Percentiles rank a stretch among this genome's conserved stretches.
Conservation (phyloP, 2,797 vertebrate species). For the Pyrocephalus nanus region DNA sequence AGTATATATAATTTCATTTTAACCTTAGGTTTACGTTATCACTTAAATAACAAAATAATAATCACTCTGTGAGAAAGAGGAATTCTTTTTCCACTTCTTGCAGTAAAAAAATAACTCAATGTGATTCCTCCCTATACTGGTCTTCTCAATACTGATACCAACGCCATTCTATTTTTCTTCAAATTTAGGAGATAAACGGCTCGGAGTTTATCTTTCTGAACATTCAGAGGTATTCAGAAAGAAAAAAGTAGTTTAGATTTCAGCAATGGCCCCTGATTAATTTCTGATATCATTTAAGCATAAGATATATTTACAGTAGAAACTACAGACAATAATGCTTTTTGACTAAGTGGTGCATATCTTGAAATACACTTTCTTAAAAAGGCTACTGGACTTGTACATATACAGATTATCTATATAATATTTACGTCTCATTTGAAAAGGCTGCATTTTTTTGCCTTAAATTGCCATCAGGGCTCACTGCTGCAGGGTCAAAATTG, state of each 20-base stretch:
- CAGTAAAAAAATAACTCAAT: slow-evolving; percentile 55
- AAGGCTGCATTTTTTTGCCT: background rate
- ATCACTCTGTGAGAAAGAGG: background rate
- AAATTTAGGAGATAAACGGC: background rate
- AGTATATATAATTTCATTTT: slow-evolving; percentile 60
- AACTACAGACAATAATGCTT: background rate
- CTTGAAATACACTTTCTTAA: background rate
- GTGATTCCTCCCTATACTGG: background rate
- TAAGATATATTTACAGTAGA: background rate
- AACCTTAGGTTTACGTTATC: slow-evolving; percentile 65
- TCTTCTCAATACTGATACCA: background rate
- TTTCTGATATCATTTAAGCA: background rate
- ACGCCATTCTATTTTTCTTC: slow-evolving; percentile 11
- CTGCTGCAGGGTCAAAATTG: background rate
- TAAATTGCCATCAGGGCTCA: background rate
- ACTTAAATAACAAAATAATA: slow-evolving; percentile 70
- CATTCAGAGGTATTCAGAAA: background rate
- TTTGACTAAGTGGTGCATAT: background rate
- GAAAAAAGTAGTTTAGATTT: background rate
- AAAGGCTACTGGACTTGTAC: background rate
- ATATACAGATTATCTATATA: background rate
- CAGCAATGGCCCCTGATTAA: background rate
- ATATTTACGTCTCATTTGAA: background rate
- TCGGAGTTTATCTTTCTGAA: background rate
- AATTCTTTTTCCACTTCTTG: slow-evolving; percentile 18